Evolutionary conservation across 2,888 invertebrate species (phyloP).

Genomic region (Brachycybe producta): DNA sequence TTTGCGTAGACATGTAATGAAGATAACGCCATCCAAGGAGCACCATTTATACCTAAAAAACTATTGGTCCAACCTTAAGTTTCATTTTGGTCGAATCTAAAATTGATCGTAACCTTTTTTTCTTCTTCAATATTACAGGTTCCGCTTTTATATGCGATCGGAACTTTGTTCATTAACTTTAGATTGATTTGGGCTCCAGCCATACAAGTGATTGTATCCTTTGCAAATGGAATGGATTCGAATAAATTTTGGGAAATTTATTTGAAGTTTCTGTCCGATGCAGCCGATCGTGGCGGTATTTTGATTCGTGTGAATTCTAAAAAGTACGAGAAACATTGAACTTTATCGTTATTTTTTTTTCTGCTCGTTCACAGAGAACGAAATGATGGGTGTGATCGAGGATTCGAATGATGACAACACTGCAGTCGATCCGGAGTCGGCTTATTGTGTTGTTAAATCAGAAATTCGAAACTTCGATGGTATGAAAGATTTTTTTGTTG

Average conservation of each 20-base stretch:
- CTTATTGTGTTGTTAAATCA: too few species aligned
- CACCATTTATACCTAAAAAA: background rate
- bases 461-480: too few species aligned
- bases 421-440: too few species aligned
- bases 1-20: too few species aligned
- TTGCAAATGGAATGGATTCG: constrained; percentile 47
- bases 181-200: constrained; percentile 78
- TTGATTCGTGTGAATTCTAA: background rate
- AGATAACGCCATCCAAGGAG: too few species aligned
- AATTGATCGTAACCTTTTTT: background rate
- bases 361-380: too few species aligned
- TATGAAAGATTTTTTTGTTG: too few species aligned
- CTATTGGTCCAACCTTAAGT: background rate
- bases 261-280: constrained; percentile 29
- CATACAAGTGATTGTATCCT: constrained; percentile 56
- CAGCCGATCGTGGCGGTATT: background rate
- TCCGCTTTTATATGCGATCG: constrained; percentile 64
- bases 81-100: background rate
- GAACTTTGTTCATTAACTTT: constrained; percentile 70
- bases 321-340: too few species aligned
- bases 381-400: too few species aligned
- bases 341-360: too few species aligned
- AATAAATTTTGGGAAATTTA: constrained; percentile 63
- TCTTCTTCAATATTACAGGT: constrained; percentile 34
- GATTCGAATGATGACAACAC: too few species aligned